Evolutionary conservation across 2,888 invertebrate genomes (phyloP).

Genomic region (Myopa testacea): DNA sequence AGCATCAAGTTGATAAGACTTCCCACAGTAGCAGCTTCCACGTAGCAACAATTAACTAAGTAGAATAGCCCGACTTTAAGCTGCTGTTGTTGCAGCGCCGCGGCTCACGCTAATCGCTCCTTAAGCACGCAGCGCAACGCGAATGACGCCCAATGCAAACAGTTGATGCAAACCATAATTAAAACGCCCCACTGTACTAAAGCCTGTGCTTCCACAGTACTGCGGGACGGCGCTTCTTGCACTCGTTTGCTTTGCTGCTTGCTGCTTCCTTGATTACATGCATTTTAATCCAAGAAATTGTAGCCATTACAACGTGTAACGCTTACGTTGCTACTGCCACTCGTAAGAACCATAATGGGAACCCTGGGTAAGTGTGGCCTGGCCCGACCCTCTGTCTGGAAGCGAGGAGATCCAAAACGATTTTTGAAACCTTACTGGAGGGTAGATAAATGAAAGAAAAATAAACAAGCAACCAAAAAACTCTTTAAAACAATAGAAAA

Average conservation of each 20-base stretch:
- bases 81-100: neutral
- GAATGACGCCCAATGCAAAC: slow-evolving; percentile 18
- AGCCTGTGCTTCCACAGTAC: neutral
- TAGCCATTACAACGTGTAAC: slow-evolving; percentile 26
- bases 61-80: neutral
- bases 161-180: slow-evolving; percentile 21
- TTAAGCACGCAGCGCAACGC: slow-evolving; percentile 16
- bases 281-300: slow-evolving; percentile 30
- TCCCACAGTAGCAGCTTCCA: slow-evolving; percentile 27
- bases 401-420: too few relatives aligned
- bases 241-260: neutral
- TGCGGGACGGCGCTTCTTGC: neutral
- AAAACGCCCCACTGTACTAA: slow-evolving; percentile 13
- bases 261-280: slow-evolving; percentile 22
- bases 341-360: neutral
- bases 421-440: too few relatives aligned
- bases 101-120: slow-evolving; percentile 1
- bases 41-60: neutral
- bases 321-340: neutral
- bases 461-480: too few relatives aligned
- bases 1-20: neutral
- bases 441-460: too few relatives aligned
- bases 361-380: neutral
- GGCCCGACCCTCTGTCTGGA: neutral
- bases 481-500: too few relatives aligned